Base-by-base conservation (phyloP, 2,888 invertebrate species). In the Horisme vitalbata region DNA sequence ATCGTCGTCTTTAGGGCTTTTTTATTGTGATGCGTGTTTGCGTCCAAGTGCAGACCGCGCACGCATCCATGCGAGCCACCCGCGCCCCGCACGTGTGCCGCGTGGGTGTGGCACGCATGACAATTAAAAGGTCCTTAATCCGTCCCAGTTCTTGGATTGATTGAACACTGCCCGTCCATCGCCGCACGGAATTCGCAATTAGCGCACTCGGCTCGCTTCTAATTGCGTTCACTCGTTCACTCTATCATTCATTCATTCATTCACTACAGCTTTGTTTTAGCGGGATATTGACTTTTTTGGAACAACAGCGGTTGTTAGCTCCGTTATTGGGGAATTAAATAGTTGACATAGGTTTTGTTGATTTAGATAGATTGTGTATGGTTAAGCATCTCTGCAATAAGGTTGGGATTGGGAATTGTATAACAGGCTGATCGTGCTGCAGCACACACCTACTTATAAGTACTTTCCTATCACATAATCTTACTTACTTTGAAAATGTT, bases 161-260 rank as follows among this genome's bases (percentile, higher is more conserved):
- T 75, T 71, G 73, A 71, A 65, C 65, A 57, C 61, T 60, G 48
- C 46, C 47, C 52, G 52, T 54, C 62, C 59, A 61, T 57, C 60
- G 57, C 48, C 51, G 61, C 53, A 65, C 68, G 75, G 76, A 77
- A 77, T 77, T 72, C 59, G 72, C 77, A 77, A 79, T 79, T 78
- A 79, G 68, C 68, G 66, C 53, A 64, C 59, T 65, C 65, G 63
- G 68, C 68, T 62, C 71, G 56, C 59, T 61, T 63, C 67, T 73
- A 71, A 79, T 76, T 75, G 72, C 73, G 65, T 66, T 65, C 61
- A 57, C 44, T 55, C 53, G 52, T 55, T 57, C 63, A 55, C 55
- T 65, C 63, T 57, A 38, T 59, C 57, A 47, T 61, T 58, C 59
- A 51, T 56, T n/a, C n/a, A 53, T 50, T 57, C 54, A 51, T 56